These are phyloP conservation scores for Balearica regulorum DNA, from an alignment of 2,797 vertebrate genomes.

Conservation along the genomic window DNA sequence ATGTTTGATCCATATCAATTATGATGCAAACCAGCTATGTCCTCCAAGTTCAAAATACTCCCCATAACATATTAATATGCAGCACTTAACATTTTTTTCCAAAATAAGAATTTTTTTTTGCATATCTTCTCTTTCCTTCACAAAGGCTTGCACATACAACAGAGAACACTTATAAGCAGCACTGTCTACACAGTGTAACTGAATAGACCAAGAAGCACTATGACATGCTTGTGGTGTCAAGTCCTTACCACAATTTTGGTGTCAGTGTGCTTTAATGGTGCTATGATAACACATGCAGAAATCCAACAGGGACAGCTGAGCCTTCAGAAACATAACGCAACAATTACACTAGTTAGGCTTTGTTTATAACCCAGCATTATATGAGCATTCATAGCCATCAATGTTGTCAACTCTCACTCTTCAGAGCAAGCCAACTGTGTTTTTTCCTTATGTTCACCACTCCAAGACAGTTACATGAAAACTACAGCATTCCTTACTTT, in stretches of 20 bases:
- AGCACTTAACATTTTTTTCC: background rate
- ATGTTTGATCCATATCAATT: background rate
- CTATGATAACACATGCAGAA: background rate
- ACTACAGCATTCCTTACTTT: background rate
- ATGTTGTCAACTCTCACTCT: background rate
- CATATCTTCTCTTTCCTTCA: background rate
- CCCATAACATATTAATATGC: background rate
- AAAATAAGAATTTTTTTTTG: background rate
- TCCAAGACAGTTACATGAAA: background rate
- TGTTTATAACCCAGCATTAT: background rate
- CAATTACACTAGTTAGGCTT: background rate
- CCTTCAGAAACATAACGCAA: background rate
- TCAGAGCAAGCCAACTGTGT: background rate
- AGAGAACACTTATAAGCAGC: background rate
- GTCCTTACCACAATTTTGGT: background rate
- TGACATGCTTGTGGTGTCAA: background rate
- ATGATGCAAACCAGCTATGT: background rate
- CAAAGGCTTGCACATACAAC: background rate
- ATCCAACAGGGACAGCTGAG: background rate
- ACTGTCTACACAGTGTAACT: background rate
- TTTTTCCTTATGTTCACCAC: background rate
- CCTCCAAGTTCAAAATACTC: background rate
- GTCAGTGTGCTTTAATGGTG: background rate
- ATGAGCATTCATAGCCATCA: background rate
- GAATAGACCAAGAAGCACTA: background rate